These are phyloP conservation scores for Pedetes capensis DNA, from an alignment of 2,113 vertebrate species.

Conservation along the genomic window DNA sequence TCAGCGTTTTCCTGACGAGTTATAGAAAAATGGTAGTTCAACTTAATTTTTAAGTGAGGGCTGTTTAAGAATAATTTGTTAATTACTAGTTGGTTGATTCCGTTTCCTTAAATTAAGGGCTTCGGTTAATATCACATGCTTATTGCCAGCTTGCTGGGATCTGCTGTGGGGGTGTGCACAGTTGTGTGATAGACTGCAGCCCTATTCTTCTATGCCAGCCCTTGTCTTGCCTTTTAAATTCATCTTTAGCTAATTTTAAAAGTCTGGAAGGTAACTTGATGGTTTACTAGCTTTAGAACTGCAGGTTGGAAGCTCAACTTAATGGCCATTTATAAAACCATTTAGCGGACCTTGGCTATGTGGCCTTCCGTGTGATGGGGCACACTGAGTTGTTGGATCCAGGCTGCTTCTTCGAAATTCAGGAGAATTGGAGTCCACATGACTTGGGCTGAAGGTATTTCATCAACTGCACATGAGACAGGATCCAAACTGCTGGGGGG, in stretches of 20 bases:
- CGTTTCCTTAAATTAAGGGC: slow-evolving; percentile 77
- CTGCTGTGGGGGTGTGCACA: background rate
- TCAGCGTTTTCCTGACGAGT: slow-evolving; percentile 76
- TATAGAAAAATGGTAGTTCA: slow-evolving; percentile 78
- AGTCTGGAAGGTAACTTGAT: slow-evolving; percentile 35
- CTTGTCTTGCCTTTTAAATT: slow-evolving; percentile 18
- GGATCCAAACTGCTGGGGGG: slow-evolving; percentile 16
- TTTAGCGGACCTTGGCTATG: slow-evolving; percentile 37
- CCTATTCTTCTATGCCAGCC: slow-evolving; percentile 14
- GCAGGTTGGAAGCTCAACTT: slow-evolving; percentile 33
- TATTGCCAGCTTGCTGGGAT: slow-evolving; percentile 71
- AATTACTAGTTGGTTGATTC: slow-evolving; percentile 82
- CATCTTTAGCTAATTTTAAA: slow-evolving; percentile 60
- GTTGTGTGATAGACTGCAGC: background rate
- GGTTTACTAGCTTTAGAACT: slow-evolving; percentile 39
- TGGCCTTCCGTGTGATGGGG: slow-evolving; percentile 5
- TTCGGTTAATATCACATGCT: slow-evolving; percentile 78
- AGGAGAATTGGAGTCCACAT: background rate
- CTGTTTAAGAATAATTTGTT: slow-evolving; percentile 83
- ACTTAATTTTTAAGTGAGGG: slow-evolving; percentile 75
- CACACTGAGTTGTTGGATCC: background rate
- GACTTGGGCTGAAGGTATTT: slow-evolving; percentile 23
- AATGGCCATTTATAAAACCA: slow-evolving; percentile 48
- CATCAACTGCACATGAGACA: background rate
- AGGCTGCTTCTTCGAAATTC: slow-evolving; percentile 20